phyloP scores from a whole-genome alignment of 2,797 vertebrate species.

The Alcedo quadribrachys region DNA sequence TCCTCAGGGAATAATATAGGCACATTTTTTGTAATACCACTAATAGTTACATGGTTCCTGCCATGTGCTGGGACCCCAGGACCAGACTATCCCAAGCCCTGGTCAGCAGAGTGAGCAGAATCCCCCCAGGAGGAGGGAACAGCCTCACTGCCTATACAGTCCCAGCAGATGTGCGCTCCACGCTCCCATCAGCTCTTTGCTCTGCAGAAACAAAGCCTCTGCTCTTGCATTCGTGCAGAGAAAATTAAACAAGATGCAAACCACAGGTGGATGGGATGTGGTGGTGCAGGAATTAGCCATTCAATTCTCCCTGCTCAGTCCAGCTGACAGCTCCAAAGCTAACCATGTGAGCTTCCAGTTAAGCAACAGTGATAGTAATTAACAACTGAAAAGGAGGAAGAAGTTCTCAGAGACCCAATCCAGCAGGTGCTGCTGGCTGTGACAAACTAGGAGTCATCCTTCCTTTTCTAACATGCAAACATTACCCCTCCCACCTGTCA shows the following conservation, averaged over 20 bases:
- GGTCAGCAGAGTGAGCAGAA: not conserved
- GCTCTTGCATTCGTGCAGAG: not conserved
- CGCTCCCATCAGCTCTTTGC: not conserved
- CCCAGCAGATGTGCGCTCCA: not conserved
- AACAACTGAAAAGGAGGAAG: fast-evolving
- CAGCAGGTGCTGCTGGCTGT: not conserved
- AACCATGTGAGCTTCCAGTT: not conserved
- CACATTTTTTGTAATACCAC: not conserved
- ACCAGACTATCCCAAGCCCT: fast-evolving
- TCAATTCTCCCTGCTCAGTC: not conserved
- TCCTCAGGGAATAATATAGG: not conserved
- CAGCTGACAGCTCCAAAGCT: not conserved
- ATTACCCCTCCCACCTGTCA: not conserved
- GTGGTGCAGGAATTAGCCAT: not conserved
- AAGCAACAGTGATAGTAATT: not conserved
- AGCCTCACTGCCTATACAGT: not conserved
- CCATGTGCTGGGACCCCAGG: fast-evolving
- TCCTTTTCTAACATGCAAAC: not conserved
- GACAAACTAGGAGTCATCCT: not conserved
- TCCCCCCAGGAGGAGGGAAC: not conserved
- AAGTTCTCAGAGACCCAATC: not conserved
- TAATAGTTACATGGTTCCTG: not conserved
- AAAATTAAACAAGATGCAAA: not conserved
- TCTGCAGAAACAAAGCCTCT: not conserved
- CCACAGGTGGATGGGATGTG: not conserved